Evolutionary conservation across 2,113 vertebrate genomes (phyloP).

Genomic region (Procavia capensis): DNA sequence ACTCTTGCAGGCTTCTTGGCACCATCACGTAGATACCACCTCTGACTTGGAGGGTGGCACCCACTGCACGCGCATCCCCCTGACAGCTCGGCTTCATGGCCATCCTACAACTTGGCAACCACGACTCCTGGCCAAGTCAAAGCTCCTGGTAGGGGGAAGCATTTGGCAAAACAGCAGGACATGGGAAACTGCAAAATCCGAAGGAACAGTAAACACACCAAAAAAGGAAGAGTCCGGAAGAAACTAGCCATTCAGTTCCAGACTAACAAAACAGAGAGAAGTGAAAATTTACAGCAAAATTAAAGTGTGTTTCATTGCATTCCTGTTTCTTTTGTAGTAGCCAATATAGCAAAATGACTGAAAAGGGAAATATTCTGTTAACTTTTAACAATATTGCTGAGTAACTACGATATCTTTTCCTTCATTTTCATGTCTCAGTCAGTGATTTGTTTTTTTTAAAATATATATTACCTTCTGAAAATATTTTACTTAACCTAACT

Average conservation of each 20-base stretch:
- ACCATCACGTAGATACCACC: slow-evolving; percentile 82
- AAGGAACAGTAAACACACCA: slow-evolving; percentile 83
- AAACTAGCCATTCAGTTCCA: slow-evolving; percentile 84
- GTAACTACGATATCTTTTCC: slow-evolving; percentile 22
- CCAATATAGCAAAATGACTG: slow-evolving; percentile 50
- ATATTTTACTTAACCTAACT: slow-evolving; percentile 65
- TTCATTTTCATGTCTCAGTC: slow-evolving; percentile 36
- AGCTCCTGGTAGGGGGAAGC: slow-evolving; percentile 89
- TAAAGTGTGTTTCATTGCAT: slow-evolving; percentile 65
- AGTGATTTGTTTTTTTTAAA: slow-evolving; percentile 66
- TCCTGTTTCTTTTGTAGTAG: slow-evolving; percentile 45
- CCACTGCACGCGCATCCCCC: slow-evolving; percentile 86
- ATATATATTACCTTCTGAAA: slow-evolving; percentile 63
- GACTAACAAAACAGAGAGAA: slow-evolving; percentile 61
- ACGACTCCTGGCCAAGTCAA: slow-evolving; percentile 92
- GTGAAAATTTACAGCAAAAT: slow-evolving; percentile 70
- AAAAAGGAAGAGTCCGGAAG: slow-evolving; percentile 89
- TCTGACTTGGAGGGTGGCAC: slow-evolving; percentile 83
- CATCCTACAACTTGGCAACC: slow-evolving; percentile 88
- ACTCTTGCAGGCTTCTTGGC: slow-evolving; percentile 84
- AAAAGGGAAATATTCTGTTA: slow-evolving; percentile 11
- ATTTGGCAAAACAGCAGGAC: slow-evolving; percentile 89
- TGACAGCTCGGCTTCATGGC: slow-evolving; percentile 91
- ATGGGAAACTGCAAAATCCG: slow-evolving; percentile 86
- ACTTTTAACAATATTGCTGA: slow-evolving; percentile 56